Evolutionary conservation across 1,140 invertebrate genomes (phyloP).

Genomic region (Papilio polyxenes): DNA sequence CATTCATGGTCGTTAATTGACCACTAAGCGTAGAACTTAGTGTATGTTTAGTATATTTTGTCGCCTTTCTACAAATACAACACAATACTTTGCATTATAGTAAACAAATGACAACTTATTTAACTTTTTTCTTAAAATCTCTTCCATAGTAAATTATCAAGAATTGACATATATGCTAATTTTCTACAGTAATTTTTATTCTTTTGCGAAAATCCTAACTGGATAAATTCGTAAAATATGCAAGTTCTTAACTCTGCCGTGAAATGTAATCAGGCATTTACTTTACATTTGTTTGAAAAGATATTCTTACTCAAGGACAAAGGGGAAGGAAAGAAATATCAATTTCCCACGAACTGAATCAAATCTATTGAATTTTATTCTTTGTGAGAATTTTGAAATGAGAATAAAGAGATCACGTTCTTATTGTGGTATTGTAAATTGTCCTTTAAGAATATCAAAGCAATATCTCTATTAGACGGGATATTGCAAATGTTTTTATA

Average conservation of each 20-base stretch:
- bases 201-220: background rate
- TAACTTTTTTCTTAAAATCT: too few species aligned
- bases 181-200: too few species aligned
- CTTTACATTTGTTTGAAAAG: slow-evolving; percentile 6
- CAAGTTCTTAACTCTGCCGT: background rate
- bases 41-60: too few species aligned
- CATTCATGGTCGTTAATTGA: background rate
- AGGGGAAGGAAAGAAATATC: background rate
- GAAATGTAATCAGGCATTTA: background rate
- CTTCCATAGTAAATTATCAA: too few species aligned
- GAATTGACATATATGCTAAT: too few species aligned
- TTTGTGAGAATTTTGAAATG: background rate
- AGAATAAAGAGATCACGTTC: slow-evolving; percentile 2
- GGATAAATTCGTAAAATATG: background rate
- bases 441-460: background rate
- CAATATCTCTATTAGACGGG: background rate
- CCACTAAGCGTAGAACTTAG: too few species aligned
- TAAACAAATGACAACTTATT: too few species aligned
- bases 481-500: too few species aligned
- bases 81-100: too few species aligned
- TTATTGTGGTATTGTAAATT: background rate
- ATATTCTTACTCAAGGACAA: slow-evolving; percentile 12
- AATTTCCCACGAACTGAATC: slow-evolving; percentile 15
- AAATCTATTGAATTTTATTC: slow-evolving; percentile 9
- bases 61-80: too few species aligned